Percentiles rank a stretch among this genome's conserved stretches.
phyloP scores from a whole-genome alignment of 2,888 invertebrate genomes.

The Agrotis puta region DNA sequence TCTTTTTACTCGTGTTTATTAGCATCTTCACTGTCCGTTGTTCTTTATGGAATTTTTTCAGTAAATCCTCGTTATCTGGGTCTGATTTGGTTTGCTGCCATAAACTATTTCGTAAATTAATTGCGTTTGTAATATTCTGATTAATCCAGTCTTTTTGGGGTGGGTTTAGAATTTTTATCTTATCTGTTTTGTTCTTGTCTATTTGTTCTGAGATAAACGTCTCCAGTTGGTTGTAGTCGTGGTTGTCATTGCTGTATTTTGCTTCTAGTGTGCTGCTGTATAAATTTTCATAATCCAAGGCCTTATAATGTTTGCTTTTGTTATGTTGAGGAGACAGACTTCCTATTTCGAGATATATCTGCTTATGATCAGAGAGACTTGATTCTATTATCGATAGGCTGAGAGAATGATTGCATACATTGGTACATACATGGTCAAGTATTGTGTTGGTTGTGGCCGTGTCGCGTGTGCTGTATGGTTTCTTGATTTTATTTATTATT shows the following conservation, averaged over 20 bases:
- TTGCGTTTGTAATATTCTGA: slow-evolving; percentile 8
- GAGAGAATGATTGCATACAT: background rate
- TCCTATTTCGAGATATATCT: background rate
- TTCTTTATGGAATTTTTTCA: background rate
- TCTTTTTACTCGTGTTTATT: slow-evolving; percentile 4
- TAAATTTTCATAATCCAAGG: slow-evolving; percentile 3
- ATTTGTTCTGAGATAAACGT: background rate
- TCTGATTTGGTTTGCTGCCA: slow-evolving; percentile 9
- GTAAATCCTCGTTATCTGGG: background rate
- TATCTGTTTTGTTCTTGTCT: background rate
- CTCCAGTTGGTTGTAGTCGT: background rate
- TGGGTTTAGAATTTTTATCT: background rate
- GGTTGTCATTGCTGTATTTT: slow-evolving; percentile 1
- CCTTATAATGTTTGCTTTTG: slow-evolving; percentile 13
- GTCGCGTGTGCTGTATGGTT: background rate
- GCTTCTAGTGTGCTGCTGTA: slow-evolving; percentile 8
- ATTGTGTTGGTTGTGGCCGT: background rate
- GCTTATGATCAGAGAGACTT: slow-evolving; percentile 5
- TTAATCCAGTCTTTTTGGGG: slow-evolving; percentile 7
- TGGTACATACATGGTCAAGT: slow-evolving; percentile 2
- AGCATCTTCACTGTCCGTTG: background rate
- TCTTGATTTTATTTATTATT: slow-evolving; percentile 1
- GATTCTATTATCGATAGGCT: background rate
- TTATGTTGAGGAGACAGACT: slow-evolving; percentile 15
- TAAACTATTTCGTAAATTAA: slow-evolving; percentile 5